These are phyloP conservation scores for Rhinichthys klamathensis DNA, from an alignment of 2,113 vertebrate species.

Conservation along the genomic window DNA sequence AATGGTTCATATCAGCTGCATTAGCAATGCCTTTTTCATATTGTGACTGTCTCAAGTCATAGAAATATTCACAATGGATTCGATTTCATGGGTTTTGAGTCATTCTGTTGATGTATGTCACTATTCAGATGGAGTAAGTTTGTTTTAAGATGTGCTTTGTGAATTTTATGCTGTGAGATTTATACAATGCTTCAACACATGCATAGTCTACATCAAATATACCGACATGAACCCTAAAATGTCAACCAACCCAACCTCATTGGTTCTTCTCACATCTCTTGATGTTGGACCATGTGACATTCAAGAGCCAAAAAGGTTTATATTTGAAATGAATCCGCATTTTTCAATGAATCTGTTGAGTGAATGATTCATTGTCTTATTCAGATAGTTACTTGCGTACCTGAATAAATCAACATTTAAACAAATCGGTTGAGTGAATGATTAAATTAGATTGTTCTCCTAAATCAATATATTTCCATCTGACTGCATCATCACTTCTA, in stretches of 20 bases:
- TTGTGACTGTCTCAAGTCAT: background rate
- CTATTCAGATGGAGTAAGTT: background rate
- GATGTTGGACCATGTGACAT: background rate
- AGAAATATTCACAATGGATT: constrained; percentile 7
- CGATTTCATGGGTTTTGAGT: background rate
- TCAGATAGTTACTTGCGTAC: background rate
- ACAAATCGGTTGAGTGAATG: background rate
- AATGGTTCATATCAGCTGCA: background rate
- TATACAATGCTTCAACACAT: background rate
- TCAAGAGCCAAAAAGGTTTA: background rate
- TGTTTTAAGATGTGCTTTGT: background rate
- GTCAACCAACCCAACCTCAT: background rate
- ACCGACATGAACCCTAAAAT: background rate
- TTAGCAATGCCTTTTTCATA: background rate
- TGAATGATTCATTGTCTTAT: background rate
- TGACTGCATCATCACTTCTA: constrained; percentile 56
- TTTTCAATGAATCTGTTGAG: background rate
- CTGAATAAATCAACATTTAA: background rate
- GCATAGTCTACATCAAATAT: background rate
- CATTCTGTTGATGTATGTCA: background rate
- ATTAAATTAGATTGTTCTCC: constrained; percentile 54
- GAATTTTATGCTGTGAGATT: background rate
- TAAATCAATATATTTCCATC: constrained; percentile 67
- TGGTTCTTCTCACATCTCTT: background rate
- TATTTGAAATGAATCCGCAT: background rate